A percentile compares a stretch with the other conserved stretches of the same genome.
Conservation (phyloP, 37 sponge, comb jelly and placozoan genomes). For the Ephydatia muelleri region DNA sequence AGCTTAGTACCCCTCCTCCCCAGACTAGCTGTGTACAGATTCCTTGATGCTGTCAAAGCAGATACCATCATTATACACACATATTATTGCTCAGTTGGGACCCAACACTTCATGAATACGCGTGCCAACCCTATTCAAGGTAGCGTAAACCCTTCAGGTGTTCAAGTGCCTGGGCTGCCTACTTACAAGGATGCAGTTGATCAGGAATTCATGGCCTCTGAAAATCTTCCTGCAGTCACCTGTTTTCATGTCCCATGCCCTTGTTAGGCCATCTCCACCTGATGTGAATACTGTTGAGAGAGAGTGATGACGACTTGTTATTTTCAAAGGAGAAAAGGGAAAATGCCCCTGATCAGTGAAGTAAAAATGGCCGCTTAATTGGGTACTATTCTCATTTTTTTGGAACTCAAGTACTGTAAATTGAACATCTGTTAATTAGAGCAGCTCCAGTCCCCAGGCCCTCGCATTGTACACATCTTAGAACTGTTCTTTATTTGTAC, state of each 20-base stretch:
- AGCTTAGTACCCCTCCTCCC: background rate
- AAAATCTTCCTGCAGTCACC: conserved; percentile 41
- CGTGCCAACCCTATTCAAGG: background rate
- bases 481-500: too few relatives aligned
- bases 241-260: conserved; percentile 48
- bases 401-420: too few relatives aligned
- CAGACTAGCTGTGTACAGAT: conserved; percentile 1
- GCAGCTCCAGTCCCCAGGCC: too few relatives aligned
- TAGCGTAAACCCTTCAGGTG: background rate
- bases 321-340: background rate
- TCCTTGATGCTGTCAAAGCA: background rate
- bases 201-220: conserved; percentile 30
- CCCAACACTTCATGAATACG: background rate
- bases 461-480: too few relatives aligned
- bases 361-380: background rate
- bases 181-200: conserved; percentile 53
- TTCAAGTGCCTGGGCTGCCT: background rate
- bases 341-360: background rate
- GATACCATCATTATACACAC: background rate
- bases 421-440: too few relatives aligned
- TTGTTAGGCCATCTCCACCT: conserved; percentile 38
- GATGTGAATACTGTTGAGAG: conserved; percentile 38
- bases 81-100: background rate
- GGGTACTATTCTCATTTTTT: too few relatives aligned
- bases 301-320: background rate